phyloP scores from a whole-genome alignment of 2,113 vertebrate genomes.

The Motacilla tschutschensis region DNA sequence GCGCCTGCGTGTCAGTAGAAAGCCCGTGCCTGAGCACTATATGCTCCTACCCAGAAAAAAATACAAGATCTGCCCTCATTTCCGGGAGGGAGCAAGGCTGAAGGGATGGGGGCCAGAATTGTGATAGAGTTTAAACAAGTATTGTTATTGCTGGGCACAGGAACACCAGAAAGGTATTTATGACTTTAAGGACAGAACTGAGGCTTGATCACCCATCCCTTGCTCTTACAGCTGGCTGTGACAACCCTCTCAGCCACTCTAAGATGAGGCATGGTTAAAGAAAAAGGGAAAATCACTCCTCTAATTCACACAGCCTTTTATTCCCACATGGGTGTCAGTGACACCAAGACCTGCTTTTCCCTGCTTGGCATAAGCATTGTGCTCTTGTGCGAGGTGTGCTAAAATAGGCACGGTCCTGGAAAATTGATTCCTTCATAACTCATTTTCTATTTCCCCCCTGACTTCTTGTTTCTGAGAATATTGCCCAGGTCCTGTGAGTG shows the following conservation, averaged over 20 bases:
- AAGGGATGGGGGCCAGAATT: background rate
- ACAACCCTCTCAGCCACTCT: rapidly evolving
- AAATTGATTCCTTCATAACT: background rate
- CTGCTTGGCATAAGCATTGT: rapidly evolving
- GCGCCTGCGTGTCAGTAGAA: rapidly evolving
- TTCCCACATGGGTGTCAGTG: rapidly evolving
- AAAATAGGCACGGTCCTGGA: background rate
- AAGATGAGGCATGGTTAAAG: rapidly evolving
- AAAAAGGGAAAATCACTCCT: background rate
- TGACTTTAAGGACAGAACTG: background rate
- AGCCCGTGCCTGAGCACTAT: background rate
- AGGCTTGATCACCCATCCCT: background rate
- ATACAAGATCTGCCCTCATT: background rate
- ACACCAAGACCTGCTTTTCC: background rate
- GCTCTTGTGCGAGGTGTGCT: rapidly evolving
- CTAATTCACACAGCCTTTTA: background rate
- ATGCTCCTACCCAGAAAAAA: background rate
- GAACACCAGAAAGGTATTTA: background rate
- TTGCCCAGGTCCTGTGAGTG: rapidly evolving
- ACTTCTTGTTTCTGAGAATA: background rate
- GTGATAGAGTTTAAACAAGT: background rate
- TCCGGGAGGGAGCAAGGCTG: background rate
- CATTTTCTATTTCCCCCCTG: background rate
- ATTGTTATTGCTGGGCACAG: rapidly evolving
- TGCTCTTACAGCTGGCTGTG: background rate